Conservation (phyloP, 2,888 invertebrate species). For the Eilema griseolum region DNA sequence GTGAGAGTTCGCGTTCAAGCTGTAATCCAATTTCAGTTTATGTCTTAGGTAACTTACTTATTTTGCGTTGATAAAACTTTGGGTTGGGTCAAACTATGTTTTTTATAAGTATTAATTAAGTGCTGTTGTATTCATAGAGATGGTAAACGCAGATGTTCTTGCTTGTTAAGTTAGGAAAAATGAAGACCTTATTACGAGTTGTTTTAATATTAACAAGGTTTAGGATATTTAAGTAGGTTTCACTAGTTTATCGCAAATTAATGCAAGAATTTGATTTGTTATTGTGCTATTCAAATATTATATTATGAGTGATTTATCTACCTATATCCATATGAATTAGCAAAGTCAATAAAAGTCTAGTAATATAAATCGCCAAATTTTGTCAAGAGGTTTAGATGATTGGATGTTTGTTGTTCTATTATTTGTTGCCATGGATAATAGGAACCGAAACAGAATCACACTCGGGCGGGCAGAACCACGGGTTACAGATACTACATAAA, state of each 20-base stretch:
- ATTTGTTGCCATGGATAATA: too few species aligned
- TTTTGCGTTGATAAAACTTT: conserved; percentile 69
- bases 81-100: conserved; percentile 72
- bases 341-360: too few species aligned
- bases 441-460: too few species aligned
- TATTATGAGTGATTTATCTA: too few species aligned
- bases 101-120: conserved; percentile 83
- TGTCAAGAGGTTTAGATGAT: too few species aligned
- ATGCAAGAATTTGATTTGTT: too few species aligned
- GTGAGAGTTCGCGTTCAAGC: conserved; percentile 73
- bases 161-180: conserved; percentile 30
- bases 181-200: conserved; percentile 37
- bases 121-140: conserved; percentile 66
- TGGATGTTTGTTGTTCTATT: too few species aligned
- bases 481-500: too few species aligned
- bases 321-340: too few species aligned
- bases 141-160: conserved; percentile 57
- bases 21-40: conserved; percentile 86
- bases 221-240: background rate
- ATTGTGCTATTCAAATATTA: too few species aligned
- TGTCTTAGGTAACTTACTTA: conserved; percentile 84
- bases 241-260: background rate
- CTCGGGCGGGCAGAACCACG: too few species aligned
- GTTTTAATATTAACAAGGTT: conserved; percentile 41
- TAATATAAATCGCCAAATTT: too few species aligned